Percentiles rank a stretch among this genome's conserved stretches.
Conservation (phyloP, 2,797 vertebrate species). For the Channallabes apus region DNA sequence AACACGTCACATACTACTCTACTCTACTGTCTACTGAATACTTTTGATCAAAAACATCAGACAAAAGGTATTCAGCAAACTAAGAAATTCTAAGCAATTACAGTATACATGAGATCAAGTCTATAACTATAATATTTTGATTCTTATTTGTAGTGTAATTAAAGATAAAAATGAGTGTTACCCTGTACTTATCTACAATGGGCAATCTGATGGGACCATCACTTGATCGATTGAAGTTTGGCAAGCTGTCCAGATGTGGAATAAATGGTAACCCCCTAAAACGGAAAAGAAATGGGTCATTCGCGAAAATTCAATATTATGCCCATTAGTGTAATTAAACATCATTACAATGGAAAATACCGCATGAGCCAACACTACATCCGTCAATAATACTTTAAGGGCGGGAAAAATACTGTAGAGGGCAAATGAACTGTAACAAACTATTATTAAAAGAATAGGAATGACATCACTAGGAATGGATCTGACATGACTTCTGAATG, state of each 20-base stretch:
- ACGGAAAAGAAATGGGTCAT: conserved; percentile 1
- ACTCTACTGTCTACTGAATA: background rate
- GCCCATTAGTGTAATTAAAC: background rate
- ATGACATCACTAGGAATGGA: background rate
- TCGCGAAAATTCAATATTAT: background rate
- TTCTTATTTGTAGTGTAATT: too few species aligned
- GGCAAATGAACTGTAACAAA: background rate
- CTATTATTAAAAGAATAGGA: too few species aligned
- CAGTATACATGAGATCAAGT: background rate
- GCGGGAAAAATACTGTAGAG: background rate
- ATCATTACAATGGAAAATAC: background rate
- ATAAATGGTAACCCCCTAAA: conserved; percentile 95
- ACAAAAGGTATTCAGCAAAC: background rate
- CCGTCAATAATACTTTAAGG: background rate
- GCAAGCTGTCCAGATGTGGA: conserved; percentile 95
- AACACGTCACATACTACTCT: background rate
- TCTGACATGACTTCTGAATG: background rate
- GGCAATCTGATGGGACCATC: conserved; percentile 96
- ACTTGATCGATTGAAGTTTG: conserved; percentile 92
- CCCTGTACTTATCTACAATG: conserved; percentile 99
- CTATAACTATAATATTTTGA: background rate
- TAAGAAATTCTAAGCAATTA: background rate
- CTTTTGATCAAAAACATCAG: background rate
- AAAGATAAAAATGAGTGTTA: conserved; percentile 60
- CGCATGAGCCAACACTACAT: background rate